These are phyloP conservation scores for Prunella fulvescens DNA, from an alignment of 2,113 vertebrate species.

Conservation along the genomic window DNA sequence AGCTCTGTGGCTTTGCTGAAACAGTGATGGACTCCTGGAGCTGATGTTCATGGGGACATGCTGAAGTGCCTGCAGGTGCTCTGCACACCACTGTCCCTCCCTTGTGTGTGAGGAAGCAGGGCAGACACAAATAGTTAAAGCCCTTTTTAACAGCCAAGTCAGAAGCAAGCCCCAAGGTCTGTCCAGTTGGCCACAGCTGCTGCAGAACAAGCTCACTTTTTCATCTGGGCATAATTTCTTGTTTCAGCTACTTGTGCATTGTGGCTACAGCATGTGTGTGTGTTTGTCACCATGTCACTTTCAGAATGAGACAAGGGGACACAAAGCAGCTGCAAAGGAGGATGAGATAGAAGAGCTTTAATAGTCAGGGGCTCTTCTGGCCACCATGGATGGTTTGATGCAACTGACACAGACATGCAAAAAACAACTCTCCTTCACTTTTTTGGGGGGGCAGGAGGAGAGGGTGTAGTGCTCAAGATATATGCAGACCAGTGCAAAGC, in stretches of 20 bases:
- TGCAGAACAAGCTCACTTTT: neutral
- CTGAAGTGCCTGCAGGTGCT: rapidly evolving
- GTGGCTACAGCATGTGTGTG: neutral
- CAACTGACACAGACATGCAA: neutral
- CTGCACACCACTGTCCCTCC: neutral
- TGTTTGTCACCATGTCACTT: neutral
- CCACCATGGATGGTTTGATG: neutral
- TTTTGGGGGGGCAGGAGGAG: rapidly evolving
- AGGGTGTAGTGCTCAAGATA: rapidly evolving
- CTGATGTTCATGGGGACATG: neutral
- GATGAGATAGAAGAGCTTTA: rapidly evolving
- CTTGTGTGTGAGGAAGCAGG: neutral
- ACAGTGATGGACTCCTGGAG: neutral
- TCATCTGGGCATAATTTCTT: neutral
- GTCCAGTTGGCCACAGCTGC: rapidly evolving
- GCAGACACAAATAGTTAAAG: neutral
- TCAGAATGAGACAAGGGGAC: neutral
- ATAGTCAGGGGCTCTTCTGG: neutral
- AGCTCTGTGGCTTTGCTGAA: neutral
- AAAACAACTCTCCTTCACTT: neutral
- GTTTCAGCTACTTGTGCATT: neutral
- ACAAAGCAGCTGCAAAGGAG: neutral
- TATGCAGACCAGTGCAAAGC: neutral
- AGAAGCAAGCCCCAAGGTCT: neutral
- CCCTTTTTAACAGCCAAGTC: neutral